phyloP scores from a whole-genome alignment of 2,888 invertebrate species.

The Euphydryas editha region DNA sequence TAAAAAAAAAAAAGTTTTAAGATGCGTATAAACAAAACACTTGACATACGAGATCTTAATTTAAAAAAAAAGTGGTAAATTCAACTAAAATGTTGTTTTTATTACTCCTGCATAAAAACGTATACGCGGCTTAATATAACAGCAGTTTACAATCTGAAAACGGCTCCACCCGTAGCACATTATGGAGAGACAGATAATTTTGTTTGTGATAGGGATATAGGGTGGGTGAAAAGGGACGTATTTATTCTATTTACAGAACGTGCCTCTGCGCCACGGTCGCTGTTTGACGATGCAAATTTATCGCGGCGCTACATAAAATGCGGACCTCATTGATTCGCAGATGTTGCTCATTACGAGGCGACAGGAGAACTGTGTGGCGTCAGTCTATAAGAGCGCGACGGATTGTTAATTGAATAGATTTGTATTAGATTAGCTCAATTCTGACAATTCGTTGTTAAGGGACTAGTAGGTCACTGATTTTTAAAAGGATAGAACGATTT shows the following conservation, averaged over 20 bases:
- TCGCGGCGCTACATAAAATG: conserved; percentile 77
- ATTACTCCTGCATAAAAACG: not conserved
- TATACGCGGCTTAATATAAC: conserved; percentile 1
- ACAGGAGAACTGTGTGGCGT: conserved; percentile 50
- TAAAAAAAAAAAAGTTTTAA: too few relatives aligned
- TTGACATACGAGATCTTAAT: not conserved
- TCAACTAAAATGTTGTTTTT: not conserved
- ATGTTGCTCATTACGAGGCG: conserved; percentile 71
- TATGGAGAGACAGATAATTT: conserved; percentile 71
- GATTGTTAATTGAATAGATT: conserved; percentile 63
- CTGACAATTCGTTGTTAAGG: not conserved
- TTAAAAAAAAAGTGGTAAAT: not conserved
- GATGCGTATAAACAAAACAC: too few relatives aligned
- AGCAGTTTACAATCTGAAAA: conserved; percentile 31
- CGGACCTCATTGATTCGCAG: conserved; percentile 74
- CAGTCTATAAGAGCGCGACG: conserved; percentile 49
- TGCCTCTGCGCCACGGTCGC: conserved; percentile 71
- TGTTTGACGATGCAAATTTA: conserved; percentile 82
- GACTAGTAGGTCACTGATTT: conserved; percentile 1
- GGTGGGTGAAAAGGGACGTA: conserved; percentile 65
- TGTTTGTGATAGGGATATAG: conserved; percentile 68
- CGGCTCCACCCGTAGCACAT: conserved; percentile 54
- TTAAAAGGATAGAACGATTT: too few relatives aligned
- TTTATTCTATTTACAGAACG: conserved; percentile 82
- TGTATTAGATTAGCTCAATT: conserved; percentile 58